Base-by-base conservation (phyloP, 2,113 vertebrate species). In the Grallaria varia region DNA sequence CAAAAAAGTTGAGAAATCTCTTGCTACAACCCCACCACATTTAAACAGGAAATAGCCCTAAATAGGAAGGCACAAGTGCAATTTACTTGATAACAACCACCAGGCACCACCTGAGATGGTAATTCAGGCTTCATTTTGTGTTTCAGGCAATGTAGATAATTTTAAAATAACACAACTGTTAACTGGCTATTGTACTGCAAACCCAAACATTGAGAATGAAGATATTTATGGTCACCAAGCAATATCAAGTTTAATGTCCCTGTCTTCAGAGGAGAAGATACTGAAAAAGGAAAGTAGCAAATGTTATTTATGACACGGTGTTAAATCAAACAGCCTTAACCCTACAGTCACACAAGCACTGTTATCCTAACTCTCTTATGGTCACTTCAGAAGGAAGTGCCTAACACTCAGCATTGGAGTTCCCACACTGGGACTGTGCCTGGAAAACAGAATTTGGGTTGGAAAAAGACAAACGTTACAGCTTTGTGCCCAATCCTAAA, bases 1-100 rank as follows among this genome's bases (percentile, higher is more conserved):
- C 17, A 47, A 76, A 72, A 53, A 56, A 40, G 39, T 35, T 10
- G 18, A 35, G 11, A 69, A 73, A 14, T 42, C n/a, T 85, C 58
- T n/a, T 68, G 17, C n/a, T 82, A 33, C 44, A 89, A 67, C 6
- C 8, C 20, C 4, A 4, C 11, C 42, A 77, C 0, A 0, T 56
- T 89, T 39, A 49, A 81, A 72, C 6, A 8, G 33, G 45, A 66
- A 85, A 77, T 9, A 52, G 62, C 16, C 28, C 40, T 63, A 53
- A 76, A 90, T 8, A 78, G 23, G 50, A 87, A 78, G 63, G 64
- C 11, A 47, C 16, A 92, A 56, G 12, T 18, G 0, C 35, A 72
- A 18, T 0, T 0, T n/a, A 40, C 50, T 64, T 42, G 19, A 1
- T 58, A 74, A 87, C 45, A 73, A 56, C 23, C 47, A 93, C 18